A percentile compares a stretch with the other conserved stretches of the same genome.
phyloP scores from a whole-genome alignment of 2,797 vertebrate genomes.

The Bucorvus abyssinicus region DNA sequence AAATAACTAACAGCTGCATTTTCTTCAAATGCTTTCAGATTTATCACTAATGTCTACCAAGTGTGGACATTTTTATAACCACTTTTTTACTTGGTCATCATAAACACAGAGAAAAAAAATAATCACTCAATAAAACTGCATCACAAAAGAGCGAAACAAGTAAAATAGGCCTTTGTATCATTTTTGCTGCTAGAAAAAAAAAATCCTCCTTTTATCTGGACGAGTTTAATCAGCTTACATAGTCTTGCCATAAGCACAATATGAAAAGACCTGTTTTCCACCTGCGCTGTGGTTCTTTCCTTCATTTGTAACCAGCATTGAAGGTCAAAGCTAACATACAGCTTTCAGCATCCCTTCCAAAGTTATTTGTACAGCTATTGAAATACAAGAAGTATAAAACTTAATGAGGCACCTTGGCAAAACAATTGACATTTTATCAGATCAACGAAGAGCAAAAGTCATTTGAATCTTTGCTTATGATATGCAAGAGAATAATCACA shows the following conservation, averaged over 20 bases:
- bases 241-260: background rate
- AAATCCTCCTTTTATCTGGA: background rate
- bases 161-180: background rate
- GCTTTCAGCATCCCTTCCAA: background rate
- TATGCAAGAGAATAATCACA: background rate
- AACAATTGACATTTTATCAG: background rate
- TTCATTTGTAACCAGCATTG: background rate
- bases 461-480: background rate
- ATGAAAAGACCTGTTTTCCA: background rate
- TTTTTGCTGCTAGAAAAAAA: background rate
- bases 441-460: background rate
- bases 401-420: background rate
- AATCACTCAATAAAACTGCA: background rate
- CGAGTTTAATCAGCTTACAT: background rate
- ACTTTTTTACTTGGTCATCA: background rate
- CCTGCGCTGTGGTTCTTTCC: background rate
- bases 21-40: background rate
- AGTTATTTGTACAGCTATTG: background rate
- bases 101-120: background rate
- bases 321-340: background rate
- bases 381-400: background rate
- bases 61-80: background rate
- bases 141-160: background rate
- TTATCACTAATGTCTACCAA: background rate
- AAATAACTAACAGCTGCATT: background rate